phyloP scores from a whole-genome alignment of 2,797 vertebrate genomes.

The Tiaroga cobitis region DNA sequence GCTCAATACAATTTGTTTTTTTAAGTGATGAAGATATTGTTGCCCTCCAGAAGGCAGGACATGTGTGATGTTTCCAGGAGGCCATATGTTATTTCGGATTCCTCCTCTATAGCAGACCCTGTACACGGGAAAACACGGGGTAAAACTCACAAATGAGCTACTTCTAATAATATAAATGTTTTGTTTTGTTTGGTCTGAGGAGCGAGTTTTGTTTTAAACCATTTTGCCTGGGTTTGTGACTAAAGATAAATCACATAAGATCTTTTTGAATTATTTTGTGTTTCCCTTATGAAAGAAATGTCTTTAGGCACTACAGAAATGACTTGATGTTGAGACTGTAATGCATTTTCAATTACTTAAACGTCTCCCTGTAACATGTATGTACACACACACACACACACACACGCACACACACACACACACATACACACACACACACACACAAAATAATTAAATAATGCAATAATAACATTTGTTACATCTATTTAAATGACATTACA shows the following conservation, averaged over 20 bases:
- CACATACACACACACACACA: slow-evolving; percentile 10
- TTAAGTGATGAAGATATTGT: slow-evolving; percentile 58
- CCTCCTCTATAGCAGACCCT: slow-evolving; percentile 37
- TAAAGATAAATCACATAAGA: not conserved
- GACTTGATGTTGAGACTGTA: not conserved
- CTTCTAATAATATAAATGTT: not conserved
- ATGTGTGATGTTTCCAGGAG: slow-evolving; percentile 51
- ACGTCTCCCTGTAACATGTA: not conserved
- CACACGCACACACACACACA: not conserved
- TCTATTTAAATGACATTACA: no score
- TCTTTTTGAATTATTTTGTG: not conserved
- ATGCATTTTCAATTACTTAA: not conserved
- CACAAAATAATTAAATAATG: not conserved
- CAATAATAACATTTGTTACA: no score
- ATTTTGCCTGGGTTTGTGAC: no score
- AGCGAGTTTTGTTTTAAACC: no score
- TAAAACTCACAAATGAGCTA: not conserved
- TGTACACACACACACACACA: not conserved
- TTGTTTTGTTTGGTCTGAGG: not conserved
- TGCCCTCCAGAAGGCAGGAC: slow-evolving; percentile 60
- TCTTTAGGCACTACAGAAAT: not conserved
- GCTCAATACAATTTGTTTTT: slow-evolving; percentile 63
- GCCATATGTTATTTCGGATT: slow-evolving; percentile 61
- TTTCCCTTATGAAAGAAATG: not conserved
- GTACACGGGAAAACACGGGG: slow-evolving; percentile 21